These are phyloP conservation scores for Chrysomela aeneicollis DNA, from an alignment of 2,888 invertebrate genomes.

Conservation along the genomic window DNA sequence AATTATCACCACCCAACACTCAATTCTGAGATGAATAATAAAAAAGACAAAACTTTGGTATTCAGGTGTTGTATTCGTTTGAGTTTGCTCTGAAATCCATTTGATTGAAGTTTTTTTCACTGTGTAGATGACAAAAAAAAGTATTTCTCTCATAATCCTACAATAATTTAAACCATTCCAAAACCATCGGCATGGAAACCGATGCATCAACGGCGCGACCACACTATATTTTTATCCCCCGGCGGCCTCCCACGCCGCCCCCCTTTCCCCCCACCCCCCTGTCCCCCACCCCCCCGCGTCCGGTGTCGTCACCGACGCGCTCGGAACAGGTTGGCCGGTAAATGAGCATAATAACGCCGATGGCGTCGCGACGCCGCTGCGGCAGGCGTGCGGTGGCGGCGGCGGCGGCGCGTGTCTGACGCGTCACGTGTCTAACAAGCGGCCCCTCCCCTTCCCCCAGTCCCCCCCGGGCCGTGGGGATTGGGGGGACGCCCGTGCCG, in stretches of 20 bases:
- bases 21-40: too few relatives aligned
- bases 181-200: too few relatives aligned
- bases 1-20: too few relatives aligned
- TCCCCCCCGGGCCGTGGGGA: conserved; percentile 35
- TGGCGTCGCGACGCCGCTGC: conserved; percentile 45
- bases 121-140: too few relatives aligned
- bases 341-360: conserved; percentile 58
- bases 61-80: too few relatives aligned
- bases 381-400: conserved; percentile 40
- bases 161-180: too few relatives aligned
- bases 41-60: too few relatives aligned
- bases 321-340: conserved; percentile 55
- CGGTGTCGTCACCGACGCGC: conserved; percentile 38
- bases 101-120: too few relatives aligned
- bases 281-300: conserved; percentile 13
- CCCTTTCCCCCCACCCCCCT: conserved; percentile 10
- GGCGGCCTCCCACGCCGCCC: not conserved
- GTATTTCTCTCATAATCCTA: too few relatives aligned
- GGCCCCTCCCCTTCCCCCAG: conserved; percentile 50
- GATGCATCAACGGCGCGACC: too few relatives aligned
- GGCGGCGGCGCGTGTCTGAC: conserved; percentile 61
- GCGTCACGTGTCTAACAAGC: conserved; percentile 62
- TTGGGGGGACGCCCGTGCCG: conserved; percentile 13
- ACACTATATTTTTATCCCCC: conserved; percentile 2
- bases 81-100: too few relatives aligned